phyloP scores from a whole-genome alignment of 2,888 invertebrate genomes.

The Harpagoxenus sublaevis region DNA sequence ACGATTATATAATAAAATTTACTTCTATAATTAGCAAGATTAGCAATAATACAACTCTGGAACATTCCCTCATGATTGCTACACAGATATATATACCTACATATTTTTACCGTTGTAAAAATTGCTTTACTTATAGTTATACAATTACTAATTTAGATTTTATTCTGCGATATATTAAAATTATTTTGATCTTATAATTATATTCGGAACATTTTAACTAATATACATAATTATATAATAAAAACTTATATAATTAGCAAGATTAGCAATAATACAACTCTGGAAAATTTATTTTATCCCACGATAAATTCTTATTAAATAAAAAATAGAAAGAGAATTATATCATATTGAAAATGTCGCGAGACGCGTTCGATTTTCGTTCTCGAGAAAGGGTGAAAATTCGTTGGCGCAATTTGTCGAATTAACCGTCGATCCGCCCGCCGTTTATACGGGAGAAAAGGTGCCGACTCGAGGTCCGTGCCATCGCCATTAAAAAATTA shows the following conservation, averaged over 20 bases:
- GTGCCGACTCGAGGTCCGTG: conserved; percentile 3
- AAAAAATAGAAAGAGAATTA: not conserved
- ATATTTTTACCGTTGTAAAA: too few species aligned
- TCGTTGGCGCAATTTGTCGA: not conserved
- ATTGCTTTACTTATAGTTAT: too few species aligned
- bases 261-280: not conserved
- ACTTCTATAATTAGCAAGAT: not conserved
- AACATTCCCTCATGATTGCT: not conserved
- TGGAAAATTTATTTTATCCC: not conserved
- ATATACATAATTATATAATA: too few species aligned
- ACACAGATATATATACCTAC: too few species aligned
- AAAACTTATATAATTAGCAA: too few species aligned
- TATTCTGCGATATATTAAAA: too few species aligned
- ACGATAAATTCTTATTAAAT: not conserved
- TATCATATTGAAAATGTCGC: not conserved
- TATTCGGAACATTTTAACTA: too few species aligned
- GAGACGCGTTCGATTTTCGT: not conserved
- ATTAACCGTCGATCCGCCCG: not conserved
- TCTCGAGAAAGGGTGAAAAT: not conserved
- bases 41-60: not conserved
- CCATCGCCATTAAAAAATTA: conserved; percentile 17
- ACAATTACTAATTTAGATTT: too few species aligned
- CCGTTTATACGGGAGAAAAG: not conserved
- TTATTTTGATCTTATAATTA: too few species aligned
- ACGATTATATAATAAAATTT: not conserved